These are phyloP conservation scores for Teleopsis dalmanni DNA, from an alignment of 1,140 invertebrate species.

Conservation along the genomic window DNA sequence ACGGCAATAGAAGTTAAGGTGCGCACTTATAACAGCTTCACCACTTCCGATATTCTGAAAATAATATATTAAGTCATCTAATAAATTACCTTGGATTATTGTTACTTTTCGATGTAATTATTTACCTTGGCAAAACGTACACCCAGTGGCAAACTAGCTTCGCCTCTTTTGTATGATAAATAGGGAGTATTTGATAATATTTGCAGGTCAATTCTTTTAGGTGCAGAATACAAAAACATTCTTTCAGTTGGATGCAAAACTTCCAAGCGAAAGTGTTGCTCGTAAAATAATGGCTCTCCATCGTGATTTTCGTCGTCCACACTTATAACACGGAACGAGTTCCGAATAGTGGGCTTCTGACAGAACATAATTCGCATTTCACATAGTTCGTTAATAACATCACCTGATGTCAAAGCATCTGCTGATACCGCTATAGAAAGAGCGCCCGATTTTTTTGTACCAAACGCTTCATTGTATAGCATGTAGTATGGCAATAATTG, in stretches of 20 bases:
- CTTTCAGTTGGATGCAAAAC: slow-evolving; percentile 21
- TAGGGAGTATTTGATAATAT: slow-evolving; percentile 21
- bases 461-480: slow-evolving; percentile 12
- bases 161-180: slow-evolving; percentile 26
- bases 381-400: slow-evolving; percentile 30
- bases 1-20: slow-evolving; percentile 18
- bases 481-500: slow-evolving; percentile 31
- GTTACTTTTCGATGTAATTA: slow-evolving; percentile 21
- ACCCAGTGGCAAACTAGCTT: slow-evolving; percentile 31
- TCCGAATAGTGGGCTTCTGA: slow-evolving; percentile 25
- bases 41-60: background rate
- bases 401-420: slow-evolving; percentile 20
- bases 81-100: background rate
- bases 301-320: slow-evolving; percentile 26
- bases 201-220: slow-evolving; percentile 24
- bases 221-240: slow-evolving; percentile 26
- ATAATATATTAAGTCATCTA: background rate
- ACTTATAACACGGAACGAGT: slow-evolving; percentile 32
- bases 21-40: background rate
- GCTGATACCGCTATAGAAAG: slow-evolving; percentile 33
- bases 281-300: slow-evolving; percentile 28
- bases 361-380: slow-evolving; percentile 34
- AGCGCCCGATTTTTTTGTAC: slow-evolving; percentile 12
- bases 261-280: slow-evolving; percentile 31
- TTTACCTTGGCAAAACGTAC: too few species aligned